Evolutionary conservation across 2,113 vertebrate species (phyloP).

Genomic region (Alosa alosa): DNA sequence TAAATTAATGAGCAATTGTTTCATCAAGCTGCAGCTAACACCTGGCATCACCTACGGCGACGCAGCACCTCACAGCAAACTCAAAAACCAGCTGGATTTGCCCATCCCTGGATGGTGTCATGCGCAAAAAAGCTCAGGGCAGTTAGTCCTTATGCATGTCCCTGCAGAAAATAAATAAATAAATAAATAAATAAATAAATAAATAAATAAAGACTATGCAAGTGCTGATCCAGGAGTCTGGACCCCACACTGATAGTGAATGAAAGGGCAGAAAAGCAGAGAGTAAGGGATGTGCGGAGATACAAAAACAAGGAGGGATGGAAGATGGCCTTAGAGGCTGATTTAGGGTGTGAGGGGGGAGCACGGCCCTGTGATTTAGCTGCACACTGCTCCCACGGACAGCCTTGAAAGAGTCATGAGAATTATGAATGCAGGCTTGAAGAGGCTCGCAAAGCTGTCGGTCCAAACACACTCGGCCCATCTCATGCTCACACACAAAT

Average conservation of each 20-base stretch:
- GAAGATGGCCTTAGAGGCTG: not conserved
- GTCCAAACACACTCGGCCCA: not conserved
- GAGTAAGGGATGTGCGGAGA: constrained; percentile 18
- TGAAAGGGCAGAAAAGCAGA: constrained; percentile 15
- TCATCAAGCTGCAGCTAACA: not conserved
- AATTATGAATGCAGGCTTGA: constrained; percentile 1
- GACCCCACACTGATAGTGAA: constrained; percentile 32
- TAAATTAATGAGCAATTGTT: constrained; percentile 14
- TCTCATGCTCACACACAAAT: not conserved
- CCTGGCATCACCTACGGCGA: not conserved
- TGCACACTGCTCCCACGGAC: constrained; percentile 1
- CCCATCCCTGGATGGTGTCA: not conserved
- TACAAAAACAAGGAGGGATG: constrained; percentile 15
- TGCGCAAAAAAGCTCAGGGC: not conserved
- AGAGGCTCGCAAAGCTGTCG: not conserved
- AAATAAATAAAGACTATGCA: not conserved
- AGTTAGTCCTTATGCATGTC: not conserved
- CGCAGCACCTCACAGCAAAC: not conserved
- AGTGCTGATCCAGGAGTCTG: constrained; percentile 30
- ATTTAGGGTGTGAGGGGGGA: constrained; percentile 14
- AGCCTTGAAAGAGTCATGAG: constrained; percentile 10
- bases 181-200: not conserved
- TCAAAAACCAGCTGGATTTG: not conserved
- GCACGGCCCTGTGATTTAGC: constrained; percentile 43
- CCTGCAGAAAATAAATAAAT: not conserved